Percentiles rank a stretch among this genome's conserved stretches.
Evolutionary conservation across 1,140 invertebrate species (phyloP).

Genomic region (Micrasema minimum): DNA sequence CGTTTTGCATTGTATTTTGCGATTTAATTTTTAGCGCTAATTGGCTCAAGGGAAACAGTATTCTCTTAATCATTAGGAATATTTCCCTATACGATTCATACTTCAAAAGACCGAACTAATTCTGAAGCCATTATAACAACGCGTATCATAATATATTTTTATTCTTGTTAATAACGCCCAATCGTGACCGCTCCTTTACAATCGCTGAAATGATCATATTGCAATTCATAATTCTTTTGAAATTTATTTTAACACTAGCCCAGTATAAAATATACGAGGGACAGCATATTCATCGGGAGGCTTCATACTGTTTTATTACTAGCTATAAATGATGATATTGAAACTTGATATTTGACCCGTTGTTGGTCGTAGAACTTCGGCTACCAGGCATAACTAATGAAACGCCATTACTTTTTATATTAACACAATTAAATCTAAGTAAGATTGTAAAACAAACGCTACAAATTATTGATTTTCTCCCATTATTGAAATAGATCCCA

Average conservation of each 20-base stretch:
- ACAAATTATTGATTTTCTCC: neutral
- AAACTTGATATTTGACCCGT: conserved; percentile 34
- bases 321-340: conserved; percentile 32
- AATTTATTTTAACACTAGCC: conserved; percentile 35
- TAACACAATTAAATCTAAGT: conserved; percentile 6
- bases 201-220: conserved; percentile 32
- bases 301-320: conserved; percentile 37
- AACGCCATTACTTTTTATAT: conserved; percentile 24
- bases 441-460: neutral
- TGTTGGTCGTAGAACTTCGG: conserved; percentile 1
- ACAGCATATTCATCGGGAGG: conserved; percentile 23
- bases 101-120: conserved; percentile 11
- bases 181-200: conserved; percentile 34
- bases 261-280: conserved; percentile 7
- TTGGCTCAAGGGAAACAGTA: too few species aligned
- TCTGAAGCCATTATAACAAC: conserved; percentile 14
- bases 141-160: conserved; percentile 30
- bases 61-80: neutral
- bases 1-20: too few species aligned
- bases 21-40: too few species aligned
- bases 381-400: conserved; percentile 30
- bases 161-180: conserved; percentile 24
- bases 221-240: conserved; percentile 34
- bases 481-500: conserved; percentile 22
- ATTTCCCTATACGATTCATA: neutral